These are phyloP conservation scores for Andrena haemorrhoa DNA, from an alignment of 2,888 invertebrate species.

Conservation along the genomic window DNA sequence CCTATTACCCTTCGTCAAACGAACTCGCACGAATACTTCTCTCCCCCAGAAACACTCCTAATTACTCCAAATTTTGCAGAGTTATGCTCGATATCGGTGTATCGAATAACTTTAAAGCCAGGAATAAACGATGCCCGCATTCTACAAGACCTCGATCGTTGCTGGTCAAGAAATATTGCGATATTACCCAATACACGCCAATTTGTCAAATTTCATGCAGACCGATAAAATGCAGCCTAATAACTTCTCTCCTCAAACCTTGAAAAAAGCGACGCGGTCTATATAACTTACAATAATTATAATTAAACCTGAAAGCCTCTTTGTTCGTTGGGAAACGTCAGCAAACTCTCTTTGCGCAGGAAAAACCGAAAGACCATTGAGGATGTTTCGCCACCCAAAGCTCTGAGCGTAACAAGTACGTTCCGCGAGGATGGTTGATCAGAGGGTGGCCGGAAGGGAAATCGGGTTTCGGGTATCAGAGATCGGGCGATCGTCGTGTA, in stretches of 20 bases:
- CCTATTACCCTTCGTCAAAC: neutral
- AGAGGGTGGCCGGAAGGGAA: conserved; percentile 50
- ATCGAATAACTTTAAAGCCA: conserved; percentile 16
- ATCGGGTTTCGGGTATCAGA: conserved; percentile 56
- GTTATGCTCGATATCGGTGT: conserved; percentile 34
- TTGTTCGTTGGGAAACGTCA: no score
- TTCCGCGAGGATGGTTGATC: conserved; percentile 25
- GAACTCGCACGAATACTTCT: neutral
- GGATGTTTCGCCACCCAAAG: neutral
- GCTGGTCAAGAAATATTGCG: neutral
- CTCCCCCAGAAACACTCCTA: neutral
- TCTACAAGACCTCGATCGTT: neutral
- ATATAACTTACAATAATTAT: neutral
- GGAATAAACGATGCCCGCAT: neutral
- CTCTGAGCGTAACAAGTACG: neutral
- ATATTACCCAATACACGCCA: neutral
- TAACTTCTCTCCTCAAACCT: neutral
- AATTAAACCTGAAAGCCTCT: no score
- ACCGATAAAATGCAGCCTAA: neutral
- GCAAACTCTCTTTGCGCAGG: no score
- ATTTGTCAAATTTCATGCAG: neutral
- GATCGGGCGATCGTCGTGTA: conserved; percentile 61
- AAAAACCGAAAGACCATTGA: neutral
- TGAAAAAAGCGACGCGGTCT: neutral
- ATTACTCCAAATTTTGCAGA: conserved; percentile 7